phyloP scores from a whole-genome alignment of 2,888 invertebrate species.

The Apoda limacodes region DNA sequence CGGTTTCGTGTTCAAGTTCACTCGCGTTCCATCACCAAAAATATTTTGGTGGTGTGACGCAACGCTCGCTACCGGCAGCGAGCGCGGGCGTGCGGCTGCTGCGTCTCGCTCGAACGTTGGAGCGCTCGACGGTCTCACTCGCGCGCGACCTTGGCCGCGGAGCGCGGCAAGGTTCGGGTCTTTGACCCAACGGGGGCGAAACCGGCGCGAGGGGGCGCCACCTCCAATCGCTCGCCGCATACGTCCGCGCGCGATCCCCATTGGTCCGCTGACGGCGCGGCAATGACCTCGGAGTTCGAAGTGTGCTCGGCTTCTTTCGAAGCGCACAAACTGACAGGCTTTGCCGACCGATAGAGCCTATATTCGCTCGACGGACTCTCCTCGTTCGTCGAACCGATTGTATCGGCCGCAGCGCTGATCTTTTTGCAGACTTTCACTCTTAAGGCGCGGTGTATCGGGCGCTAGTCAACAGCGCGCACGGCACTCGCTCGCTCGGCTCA shows the following conservation, averaged over 20 bases:
- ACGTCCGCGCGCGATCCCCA: constrained; percentile 56
- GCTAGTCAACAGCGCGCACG: constrained; percentile 54
- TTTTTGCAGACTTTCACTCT: constrained; percentile 73
- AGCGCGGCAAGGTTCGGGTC: constrained; percentile 89
- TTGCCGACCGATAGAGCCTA: constrained; percentile 60
- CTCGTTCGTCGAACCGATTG: constrained; percentile 54
- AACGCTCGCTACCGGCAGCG: constrained; percentile 42
- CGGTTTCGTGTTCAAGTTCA: constrained; percentile 66
- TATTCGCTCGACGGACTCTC: constrained; percentile 49
- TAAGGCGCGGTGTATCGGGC: constrained; percentile 55
- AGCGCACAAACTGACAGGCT: constrained; percentile 64
- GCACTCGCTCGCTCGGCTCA: constrained; percentile 38
- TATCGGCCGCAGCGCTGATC: constrained; percentile 63
- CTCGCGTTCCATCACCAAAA: constrained; percentile 68
- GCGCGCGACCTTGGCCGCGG: constrained; percentile 81
- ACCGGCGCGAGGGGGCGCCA: constrained; percentile 51
- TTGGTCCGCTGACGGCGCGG: constrained; percentile 72
- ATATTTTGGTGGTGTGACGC: constrained; percentile 69
- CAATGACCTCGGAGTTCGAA: constrained; percentile 88
- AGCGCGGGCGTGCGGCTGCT: too few species aligned
- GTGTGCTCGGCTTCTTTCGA: constrained; percentile 77
- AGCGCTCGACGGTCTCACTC: constrained; percentile 55
- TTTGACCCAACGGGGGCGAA: constrained; percentile 74
- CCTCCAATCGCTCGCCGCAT: constrained; percentile 50
- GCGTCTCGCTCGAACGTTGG: constrained; percentile 52